Evolutionary conservation across 2,113 vertebrate genomes (phyloP), one percentile per base, ranked within the genome.

Genomic region (Rostratula benghalensis): DNA sequence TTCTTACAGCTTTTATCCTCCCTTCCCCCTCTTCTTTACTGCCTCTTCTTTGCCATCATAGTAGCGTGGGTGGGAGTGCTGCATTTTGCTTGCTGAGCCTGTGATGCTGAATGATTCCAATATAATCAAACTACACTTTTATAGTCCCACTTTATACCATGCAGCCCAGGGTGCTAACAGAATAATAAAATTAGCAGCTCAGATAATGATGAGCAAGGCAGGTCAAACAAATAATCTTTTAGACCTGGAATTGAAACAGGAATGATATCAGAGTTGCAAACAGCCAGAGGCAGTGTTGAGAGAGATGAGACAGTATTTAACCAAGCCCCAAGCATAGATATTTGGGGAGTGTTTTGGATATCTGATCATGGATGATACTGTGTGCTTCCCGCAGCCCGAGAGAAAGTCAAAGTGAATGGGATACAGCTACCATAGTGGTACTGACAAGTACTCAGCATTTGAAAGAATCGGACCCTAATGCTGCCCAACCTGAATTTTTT

Each of bases 131-230:
- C 94, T 90, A 96, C 94, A 85, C 95, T 97, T 97, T 98, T 97
- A 97, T 96, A 95, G 97, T 96, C 67, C 88, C 21, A 6, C 89
- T 92, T 95, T 89, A 94, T 84, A 83, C 93, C 63, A 11, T 43
- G 86, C 96, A 97, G 96, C 93, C 92, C 93, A 97, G 97, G 97
- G 96, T 97, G 94, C 96, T 98, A 98, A 97, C 94, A 95, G 97
- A 98, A 97, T 97, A 98, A 98, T 97, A 97, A 97, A 98, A 97
- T 95, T 98, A 97, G 96, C 96, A 97, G 96, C 96, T 98, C 96
- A 97, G 96, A 96, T 97, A 98, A 98, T 95, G 97, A 96, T 0
- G 31, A 98, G 93, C 94, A 94, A 90, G 93, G 90, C 78, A 97
- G 97, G 97, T 97, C 97, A 97, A 97, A 95, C 90, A 95, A 97